Base-by-base conservation (phyloP, 2,888 invertebrate genomes). In the Sceliomorpha sp. region DNA sequence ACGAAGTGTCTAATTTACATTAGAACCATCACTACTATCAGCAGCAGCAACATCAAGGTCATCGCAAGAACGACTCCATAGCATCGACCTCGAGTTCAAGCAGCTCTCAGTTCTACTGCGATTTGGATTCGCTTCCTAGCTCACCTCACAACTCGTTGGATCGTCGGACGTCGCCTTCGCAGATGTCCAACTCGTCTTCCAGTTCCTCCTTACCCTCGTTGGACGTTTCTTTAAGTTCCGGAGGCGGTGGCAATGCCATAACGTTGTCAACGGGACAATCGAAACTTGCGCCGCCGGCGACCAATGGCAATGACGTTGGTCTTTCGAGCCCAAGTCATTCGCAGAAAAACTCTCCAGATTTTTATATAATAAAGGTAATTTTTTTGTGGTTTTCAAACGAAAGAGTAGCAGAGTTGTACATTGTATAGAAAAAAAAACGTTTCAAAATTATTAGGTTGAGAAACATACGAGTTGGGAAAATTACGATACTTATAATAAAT, bases 1-100 rank as follows among this genome's bases (percentile, higher is more conserved):
- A n/a, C n/a, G n/a, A n/a, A n/a, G n/a, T n/a, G n/a, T n/a, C n/a
- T n/a, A n/a, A n/a, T n/a, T n/a, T n/a, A n/a, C n/a, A n/a, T n/a
- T n/a, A 63, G 67, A 53, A 71, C 20, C 71, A 72, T 36, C 70
- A 69, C 31, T 69, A 69, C 31, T 58, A 69, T 8, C 58, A 67
- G 12, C 63, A 68, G 20, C 76, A 82, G 74, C 72, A 74, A 55
- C 80, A 83, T 50, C 87, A 86, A 36, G 93, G 94, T n/a, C 97
- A 97, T 84, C 92, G 94, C 60, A 97, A 97, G 88, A 96, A 95
- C 87, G 96, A 97, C 88, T 97, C 97, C 1, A 95, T 97, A 70
- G 95, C 97, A 2, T 94, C 94, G 51, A 97, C 96, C 71, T 94
- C 94, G 20, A 95, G 95, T 82, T 96, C 96, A 37, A 96, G 95